Base-by-base conservation (phyloP, 2,888 invertebrate species). In the Tipula unca region DNA sequence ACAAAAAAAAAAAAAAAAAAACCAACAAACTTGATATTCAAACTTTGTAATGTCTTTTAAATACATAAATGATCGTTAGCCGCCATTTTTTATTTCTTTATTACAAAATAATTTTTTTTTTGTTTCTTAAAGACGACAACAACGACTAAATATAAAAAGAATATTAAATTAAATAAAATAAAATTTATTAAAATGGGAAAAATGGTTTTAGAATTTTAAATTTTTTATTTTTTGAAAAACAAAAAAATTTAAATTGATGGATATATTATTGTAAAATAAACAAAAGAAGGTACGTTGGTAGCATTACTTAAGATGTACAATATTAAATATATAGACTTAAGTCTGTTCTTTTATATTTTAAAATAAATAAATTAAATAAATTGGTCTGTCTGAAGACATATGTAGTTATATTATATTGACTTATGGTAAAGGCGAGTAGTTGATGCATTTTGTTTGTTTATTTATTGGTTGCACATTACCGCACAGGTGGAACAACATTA, bases 251-350 rank as follows among this genome's bases (percentile, higher is more conserved):
- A 20, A 54, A 69, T 69, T 25, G 25, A 69, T 69, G 69, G 69
- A 69, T 69, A 17, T 48, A 25, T 69, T 48, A 48, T 17, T 25
- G 25, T 69, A 69, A 69, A 69, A 69, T 69, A 69, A 69, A 69
- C 69, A 69, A 25, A 69, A 69, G 69, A 69, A 69, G 69, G 69
- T 69, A 69, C 69, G 69, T 25, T 69, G 69, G 25, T 69, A 69
- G 69, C 69, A 69, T 69, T 69, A 69, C 69, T 69, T 69, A 69
- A 69, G 69, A 69, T 69, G 48, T 48, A 48, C n/a, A n/a, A n/a
- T 48, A 48, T 48, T 48, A 48, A 48, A 32, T n/a, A n/a, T n/a
- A 48, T 69, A 25, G 20, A 69, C 69, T 69, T 25, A 69, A 69
- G 69, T 69, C 13, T 69, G 69, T 69, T 69, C 25, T 25, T 69